A percentile compares a stretch with the other conserved stretches of the same genome.
phyloP scores from a whole-genome alignment of 2,888 invertebrate species.

The Thalpophila matura region DNA sequence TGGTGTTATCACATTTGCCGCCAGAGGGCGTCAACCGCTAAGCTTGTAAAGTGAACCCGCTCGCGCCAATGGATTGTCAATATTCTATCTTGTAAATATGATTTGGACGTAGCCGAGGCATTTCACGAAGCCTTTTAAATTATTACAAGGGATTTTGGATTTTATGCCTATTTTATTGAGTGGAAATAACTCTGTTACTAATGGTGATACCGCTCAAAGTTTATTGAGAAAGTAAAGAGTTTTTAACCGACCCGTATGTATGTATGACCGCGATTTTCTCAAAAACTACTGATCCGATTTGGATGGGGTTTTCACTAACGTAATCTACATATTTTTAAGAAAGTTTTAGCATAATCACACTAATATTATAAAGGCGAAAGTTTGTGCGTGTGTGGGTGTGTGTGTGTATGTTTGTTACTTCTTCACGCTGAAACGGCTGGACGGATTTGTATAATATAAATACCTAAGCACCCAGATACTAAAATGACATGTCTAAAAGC shows the following conservation, averaged over 20 bases:
- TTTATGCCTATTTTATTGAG: slow-evolving; percentile 24
- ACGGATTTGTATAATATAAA: background rate
- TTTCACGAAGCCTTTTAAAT: slow-evolving; percentile 35
- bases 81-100: slow-evolving; percentile 62
- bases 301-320: too few relatives aligned
- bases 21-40: slow-evolving; percentile 35
- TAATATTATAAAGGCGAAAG: too few relatives aligned
- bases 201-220: slow-evolving; percentile 3
- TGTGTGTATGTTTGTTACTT: too few relatives aligned
- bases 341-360: too few relatives aligned
- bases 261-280: too few relatives aligned
- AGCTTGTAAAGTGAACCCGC: slow-evolving; percentile 43
- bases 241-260: too few relatives aligned
- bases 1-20: slow-evolving; percentile 16
- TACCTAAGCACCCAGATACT: background rate
- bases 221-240: background rate
- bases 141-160: slow-evolving; percentile 24
- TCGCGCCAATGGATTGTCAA: slow-evolving; percentile 62
- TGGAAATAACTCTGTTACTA: slow-evolving; percentile 17
- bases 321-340: too few relatives aligned
- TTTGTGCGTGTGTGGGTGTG: too few relatives aligned
- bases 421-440: too few relatives aligned
- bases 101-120: slow-evolving; percentile 53
- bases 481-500: background rate
- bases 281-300: too few relatives aligned